A percentile compares a stretch with the other conserved stretches of the same genome.
phyloP scores from a whole-genome alignment of 2,113 vertebrate species.

The Heliornis fulica region DNA sequence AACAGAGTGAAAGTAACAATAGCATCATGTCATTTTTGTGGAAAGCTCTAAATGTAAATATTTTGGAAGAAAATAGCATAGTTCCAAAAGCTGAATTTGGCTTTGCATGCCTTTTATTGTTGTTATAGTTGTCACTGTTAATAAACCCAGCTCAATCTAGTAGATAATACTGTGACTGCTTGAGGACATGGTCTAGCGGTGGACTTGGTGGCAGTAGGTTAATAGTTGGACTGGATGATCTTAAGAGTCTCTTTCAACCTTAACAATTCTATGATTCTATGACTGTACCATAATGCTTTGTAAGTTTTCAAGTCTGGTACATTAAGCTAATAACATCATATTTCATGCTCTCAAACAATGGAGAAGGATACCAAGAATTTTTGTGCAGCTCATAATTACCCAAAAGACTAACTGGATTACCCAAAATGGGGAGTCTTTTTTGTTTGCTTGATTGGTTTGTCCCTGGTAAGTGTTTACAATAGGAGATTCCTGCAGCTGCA shows the following conservation, averaged over 20 bases:
- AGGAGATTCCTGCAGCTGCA: neutral
- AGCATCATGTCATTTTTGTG: neutral
- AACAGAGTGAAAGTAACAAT: neutral
- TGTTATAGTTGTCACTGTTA: constrained; percentile 11
- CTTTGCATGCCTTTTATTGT: neutral
- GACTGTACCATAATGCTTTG: neutral
- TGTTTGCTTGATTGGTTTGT: constrained; percentile 8
- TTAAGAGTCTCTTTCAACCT: too few relatives aligned
- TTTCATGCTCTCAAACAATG: neutral
- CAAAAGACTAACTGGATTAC: constrained; percentile 48
- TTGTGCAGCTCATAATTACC: neutral
- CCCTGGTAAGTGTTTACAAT: neutral
- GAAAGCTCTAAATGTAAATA: neutral
- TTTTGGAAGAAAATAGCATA: neutral
- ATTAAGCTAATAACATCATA: neutral
- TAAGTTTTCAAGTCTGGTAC: neutral
- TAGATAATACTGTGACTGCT: constrained; percentile 6
- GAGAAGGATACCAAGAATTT: neutral
- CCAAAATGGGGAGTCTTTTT: neutral
- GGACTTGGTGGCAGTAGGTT: too few relatives aligned
- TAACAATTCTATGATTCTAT: too few relatives aligned
- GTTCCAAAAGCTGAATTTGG: constrained; percentile 24
- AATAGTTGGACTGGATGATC: too few relatives aligned
- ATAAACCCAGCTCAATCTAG: constrained; percentile 11
- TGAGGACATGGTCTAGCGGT: too few relatives aligned